Conservation (phyloP, 1,140 invertebrate species). For the Bombus breviceps region DNA sequence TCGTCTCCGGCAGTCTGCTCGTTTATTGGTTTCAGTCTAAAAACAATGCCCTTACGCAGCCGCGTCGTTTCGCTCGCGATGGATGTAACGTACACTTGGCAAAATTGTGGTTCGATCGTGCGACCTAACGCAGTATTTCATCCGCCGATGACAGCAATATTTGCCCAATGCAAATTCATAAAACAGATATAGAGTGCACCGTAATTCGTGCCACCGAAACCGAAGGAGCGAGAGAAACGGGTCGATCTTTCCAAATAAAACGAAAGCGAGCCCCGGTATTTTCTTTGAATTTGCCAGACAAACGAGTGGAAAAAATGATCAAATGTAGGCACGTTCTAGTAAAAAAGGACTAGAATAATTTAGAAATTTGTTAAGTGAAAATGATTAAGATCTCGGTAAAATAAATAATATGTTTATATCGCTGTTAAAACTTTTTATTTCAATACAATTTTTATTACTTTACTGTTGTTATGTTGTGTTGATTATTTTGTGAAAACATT, state of each 20-base stretch:
- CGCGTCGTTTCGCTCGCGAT: conserved; percentile 47
- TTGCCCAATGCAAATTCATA: conserved; percentile 54
- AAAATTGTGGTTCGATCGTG: conserved; percentile 58
- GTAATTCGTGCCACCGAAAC: not conserved
- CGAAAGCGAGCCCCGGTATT: not conserved
- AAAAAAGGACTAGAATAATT: not conserved
- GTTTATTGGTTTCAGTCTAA: conserved; percentile 76
- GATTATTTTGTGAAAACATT: not conserved
- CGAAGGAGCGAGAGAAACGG: not conserved
- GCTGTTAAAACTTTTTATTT: not conserved
- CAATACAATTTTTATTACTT: not conserved
- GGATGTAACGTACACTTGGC: conserved; percentile 56
- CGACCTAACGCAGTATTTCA: conserved; percentile 53
- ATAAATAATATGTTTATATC: not conserved
- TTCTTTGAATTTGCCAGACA: not conserved
- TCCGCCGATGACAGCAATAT: conserved; percentile 53
- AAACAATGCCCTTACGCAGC: conserved; percentile 73
- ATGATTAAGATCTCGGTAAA: not conserved
- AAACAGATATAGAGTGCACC: not conserved
- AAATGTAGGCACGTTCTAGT: not conserved
- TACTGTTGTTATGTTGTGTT: not conserved
- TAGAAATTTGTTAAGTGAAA: not conserved
- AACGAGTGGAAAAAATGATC: not conserved
- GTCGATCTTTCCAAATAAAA: not conserved
- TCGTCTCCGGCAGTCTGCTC: conserved; percentile 10